phyloP scores from a whole-genome alignment of 2,888 invertebrate species.

The Elmis aenea region DNA sequence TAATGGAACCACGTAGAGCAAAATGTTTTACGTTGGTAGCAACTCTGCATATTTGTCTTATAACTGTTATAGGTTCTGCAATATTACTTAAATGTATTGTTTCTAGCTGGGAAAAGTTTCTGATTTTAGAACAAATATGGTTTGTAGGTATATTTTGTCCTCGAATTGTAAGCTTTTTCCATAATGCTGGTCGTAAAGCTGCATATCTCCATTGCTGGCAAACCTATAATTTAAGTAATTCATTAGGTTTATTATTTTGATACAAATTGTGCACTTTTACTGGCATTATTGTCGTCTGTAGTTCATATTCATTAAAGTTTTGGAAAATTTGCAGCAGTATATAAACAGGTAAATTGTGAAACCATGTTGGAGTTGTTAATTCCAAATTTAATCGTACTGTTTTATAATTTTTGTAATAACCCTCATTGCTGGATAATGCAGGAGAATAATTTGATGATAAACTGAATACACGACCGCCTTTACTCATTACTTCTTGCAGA shows the following conservation, averaged over 20 bases:
- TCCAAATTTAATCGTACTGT: constrained; percentile 1
- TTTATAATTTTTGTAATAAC: too few relatives aligned
- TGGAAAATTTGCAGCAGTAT: constrained; percentile 25
- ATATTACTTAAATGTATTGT: constrained; percentile 24
- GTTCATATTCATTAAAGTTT: constrained; percentile 21
- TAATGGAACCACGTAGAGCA: constrained; percentile 21
- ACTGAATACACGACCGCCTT: too few relatives aligned
- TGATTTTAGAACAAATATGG: constrained; percentile 26
- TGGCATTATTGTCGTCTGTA: constrained; percentile 22
- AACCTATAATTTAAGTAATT: constrained; percentile 22
- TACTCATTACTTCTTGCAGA: too few relatives aligned
- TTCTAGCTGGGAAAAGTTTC: constrained; percentile 20
- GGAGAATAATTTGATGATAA: too few relatives aligned
- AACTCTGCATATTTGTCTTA: constrained; percentile 29
- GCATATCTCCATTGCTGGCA: constrained; percentile 31
- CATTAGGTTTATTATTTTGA: too few relatives aligned
- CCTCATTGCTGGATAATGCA: too few relatives aligned
- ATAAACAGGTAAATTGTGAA: constrained; percentile 23
- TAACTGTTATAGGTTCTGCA: constrained; percentile 22
- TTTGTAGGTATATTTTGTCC: constrained; percentile 21
- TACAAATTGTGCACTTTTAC: too few relatives aligned
- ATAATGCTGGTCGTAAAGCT: constrained; percentile 24
- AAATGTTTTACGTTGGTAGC: constrained; percentile 22
- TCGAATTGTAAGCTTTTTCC: constrained; percentile 23
- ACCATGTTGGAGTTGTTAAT: constrained; percentile 18